Evolutionary conservation across 1,140 invertebrate species (phyloP), one percentile per base, ranked within the genome.

Genomic region (Drosophila funebris): DNA sequence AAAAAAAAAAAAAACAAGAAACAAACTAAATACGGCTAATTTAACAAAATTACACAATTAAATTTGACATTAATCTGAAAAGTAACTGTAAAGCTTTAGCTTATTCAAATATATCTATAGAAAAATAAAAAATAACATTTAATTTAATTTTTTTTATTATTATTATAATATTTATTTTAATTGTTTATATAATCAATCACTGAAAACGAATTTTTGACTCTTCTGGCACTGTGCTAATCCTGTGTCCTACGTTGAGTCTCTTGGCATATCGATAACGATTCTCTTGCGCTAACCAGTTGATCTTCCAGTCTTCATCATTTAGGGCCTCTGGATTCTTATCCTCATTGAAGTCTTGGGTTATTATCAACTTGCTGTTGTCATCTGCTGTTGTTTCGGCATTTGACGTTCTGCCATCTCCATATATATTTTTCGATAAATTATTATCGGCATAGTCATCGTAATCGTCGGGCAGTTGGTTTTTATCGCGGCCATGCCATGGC

Each of bases 51-150:
- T 46, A 7, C 4, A 46, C 5, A 24, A 24, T 1, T 24, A 16
- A 24, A 46, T 46, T 46, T 46, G 43, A 46, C 43, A 24, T 24
- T 46, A 4, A 46, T 20, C 20, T n/a, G 20, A 24, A 46, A 46
- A 46, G 43, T 46, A 24, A n/a, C 20, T 46, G 11, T n/a, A n/a
- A 31, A 0, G 29, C 2, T 31, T 9, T 9, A 5, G n/a, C n/a
- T n/a, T n/a, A n/a, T n/a, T n/a, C n/a, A n/a, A n/a, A n/a, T n/a
- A 2, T 29, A 29, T 8, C 8, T 29, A 29, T 7, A 29, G 6
- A 43, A 43, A 8, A 20, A 2, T 43, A 24, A n/a, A 13, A 6
- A 24, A 11, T 44, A n/a, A 22, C 4, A 36, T 11, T 36, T 11
- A 36, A 36, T 33, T 33, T 8, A 33, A 33, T 4, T n/a, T 4